These are phyloP conservation scores for Athalia cordata DNA, from an alignment of 2,888 invertebrate genomes.

Conservation along the genomic window DNA sequence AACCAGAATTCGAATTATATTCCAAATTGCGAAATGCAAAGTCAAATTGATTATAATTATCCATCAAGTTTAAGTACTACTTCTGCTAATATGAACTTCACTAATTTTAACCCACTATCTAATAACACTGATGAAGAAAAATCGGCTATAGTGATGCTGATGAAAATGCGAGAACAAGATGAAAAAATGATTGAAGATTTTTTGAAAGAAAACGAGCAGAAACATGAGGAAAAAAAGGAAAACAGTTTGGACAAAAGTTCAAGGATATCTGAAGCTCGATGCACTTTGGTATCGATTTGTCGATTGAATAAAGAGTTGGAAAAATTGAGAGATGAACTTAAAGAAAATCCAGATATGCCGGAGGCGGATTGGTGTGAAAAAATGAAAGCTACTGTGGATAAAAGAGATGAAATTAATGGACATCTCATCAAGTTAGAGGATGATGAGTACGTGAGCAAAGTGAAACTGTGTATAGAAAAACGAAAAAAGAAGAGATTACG, in stretches of 20 bases:
- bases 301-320: slow-evolving; percentile 70
- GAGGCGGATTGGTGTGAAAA: slow-evolving; percentile 77
- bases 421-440: slow-evolving; percentile 74
- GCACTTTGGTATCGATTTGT: slow-evolving; percentile 64
- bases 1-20: background rate
- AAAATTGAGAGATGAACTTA: slow-evolving; percentile 72
- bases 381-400: slow-evolving; percentile 74
- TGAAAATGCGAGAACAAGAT: slow-evolving; percentile 56
- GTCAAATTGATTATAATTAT: slow-evolving; percentile 7
- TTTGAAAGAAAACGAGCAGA: slow-evolving; percentile 46
- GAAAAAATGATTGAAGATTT: slow-evolving; percentile 60
- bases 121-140: slow-evolving; percentile 4
- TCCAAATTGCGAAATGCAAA: slow-evolving; percentile 21
- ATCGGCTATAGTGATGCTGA: slow-evolving; percentile 29
- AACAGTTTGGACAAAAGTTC: slow-evolving; percentile 46
- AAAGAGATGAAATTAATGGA: slow-evolving; percentile 74
- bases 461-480: slow-evolving; percentile 56
- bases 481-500: slow-evolving; percentile 74
- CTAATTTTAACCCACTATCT: slow-evolving; percentile 7
- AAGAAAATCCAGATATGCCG: slow-evolving; percentile 73
- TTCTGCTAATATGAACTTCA: slow-evolving; percentile 17
- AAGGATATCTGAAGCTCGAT: slow-evolving; percentile 70
- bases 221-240: background rate
- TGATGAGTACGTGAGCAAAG: slow-evolving; percentile 52
- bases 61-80: background rate